phyloP scores from a whole-genome alignment of 2,888 invertebrate genomes.

The Cryptops parisi region DNA sequence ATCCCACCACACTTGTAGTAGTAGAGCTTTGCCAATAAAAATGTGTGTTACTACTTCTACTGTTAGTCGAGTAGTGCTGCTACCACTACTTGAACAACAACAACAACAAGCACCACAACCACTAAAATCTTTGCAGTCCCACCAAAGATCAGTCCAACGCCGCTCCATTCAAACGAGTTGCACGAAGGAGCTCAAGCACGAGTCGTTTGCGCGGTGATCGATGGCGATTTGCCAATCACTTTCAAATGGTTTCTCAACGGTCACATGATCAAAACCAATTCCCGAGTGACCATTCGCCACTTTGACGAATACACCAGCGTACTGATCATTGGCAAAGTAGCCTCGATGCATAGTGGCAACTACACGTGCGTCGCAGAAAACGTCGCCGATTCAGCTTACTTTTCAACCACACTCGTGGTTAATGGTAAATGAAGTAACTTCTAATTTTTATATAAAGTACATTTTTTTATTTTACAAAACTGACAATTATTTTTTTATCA shows the following conservation, averaged over 20 bases:
- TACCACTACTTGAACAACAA: no score
- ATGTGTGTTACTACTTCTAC: no score
- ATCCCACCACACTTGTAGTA: no score
- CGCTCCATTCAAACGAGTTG: constrained; percentile 9
- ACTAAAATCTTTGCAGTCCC: constrained; percentile 17
- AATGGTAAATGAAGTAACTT: constrained; percentile 6
- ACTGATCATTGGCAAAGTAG: constrained; percentile 11
- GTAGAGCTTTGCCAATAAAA: no score
- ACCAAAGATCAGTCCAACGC: constrained; percentile 13
- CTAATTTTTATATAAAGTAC: no score
- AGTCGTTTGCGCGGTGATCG: constrained; percentile 21
- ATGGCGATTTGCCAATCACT: constrained; percentile 23
- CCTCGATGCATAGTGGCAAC: constrained; percentile 10
- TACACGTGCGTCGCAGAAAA: constrained; percentile 12
- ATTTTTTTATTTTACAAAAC: no score
- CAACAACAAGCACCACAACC: no score
- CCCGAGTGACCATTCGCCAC: constrained; percentile 13
- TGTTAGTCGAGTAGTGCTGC: no score
- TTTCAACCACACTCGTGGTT: constrained; percentile 9
- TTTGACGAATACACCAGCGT: constrained; percentile 13
- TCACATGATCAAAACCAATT: constrained; percentile 5
- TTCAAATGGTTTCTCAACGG: constrained; percentile 21
- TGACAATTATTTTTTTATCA: no score
- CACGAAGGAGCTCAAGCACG: constrained; percentile 13
- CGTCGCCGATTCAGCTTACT: constrained; percentile 11